Percentiles rank a stretch among this genome's conserved stretches.
Conservation (phyloP, 1,140 invertebrate genomes). For the Lysiphlebus fabarum region DNA sequence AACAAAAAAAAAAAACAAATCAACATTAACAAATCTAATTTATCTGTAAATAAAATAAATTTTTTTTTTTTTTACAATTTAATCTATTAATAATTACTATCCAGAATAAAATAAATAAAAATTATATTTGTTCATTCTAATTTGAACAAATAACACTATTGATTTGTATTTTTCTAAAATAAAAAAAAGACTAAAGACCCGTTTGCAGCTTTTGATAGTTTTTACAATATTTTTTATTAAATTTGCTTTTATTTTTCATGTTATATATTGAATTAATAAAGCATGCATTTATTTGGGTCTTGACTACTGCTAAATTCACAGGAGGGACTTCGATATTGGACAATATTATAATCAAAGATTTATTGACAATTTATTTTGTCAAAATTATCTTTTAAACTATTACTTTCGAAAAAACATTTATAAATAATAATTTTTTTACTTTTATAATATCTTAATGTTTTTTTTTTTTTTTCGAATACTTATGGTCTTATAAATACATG, state of each 20-base stretch:
- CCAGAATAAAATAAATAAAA: background rate
- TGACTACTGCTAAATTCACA: conserved; percentile 55
- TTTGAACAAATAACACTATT: background rate
- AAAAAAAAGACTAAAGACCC: conserved; percentile 52
- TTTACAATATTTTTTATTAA: conserved; percentile 29
- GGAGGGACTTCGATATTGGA: conserved; percentile 57
- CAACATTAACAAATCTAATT: no score
- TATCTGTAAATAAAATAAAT: no score
- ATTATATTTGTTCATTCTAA: background rate
- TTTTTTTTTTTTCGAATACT: no score
- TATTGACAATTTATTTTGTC: conserved; percentile 71
- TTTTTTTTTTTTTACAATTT: no score
- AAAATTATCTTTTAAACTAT: conserved; percentile 54
- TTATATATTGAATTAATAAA: conserved; percentile 36
- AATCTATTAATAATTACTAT: no score
- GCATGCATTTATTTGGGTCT: conserved; percentile 48
- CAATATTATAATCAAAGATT: conserved; percentile 54
- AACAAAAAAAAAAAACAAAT: no score
- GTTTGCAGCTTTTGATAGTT: conserved; percentile 48
- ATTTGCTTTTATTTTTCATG: background rate
- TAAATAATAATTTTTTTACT: no score
- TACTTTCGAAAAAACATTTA: no score
- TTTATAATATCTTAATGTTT: no score
- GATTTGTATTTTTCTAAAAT: background rate
- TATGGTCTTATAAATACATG: no score